Conservation (phyloP, 2,888 invertebrate species). For the Pomacea canaliculata region DNA sequence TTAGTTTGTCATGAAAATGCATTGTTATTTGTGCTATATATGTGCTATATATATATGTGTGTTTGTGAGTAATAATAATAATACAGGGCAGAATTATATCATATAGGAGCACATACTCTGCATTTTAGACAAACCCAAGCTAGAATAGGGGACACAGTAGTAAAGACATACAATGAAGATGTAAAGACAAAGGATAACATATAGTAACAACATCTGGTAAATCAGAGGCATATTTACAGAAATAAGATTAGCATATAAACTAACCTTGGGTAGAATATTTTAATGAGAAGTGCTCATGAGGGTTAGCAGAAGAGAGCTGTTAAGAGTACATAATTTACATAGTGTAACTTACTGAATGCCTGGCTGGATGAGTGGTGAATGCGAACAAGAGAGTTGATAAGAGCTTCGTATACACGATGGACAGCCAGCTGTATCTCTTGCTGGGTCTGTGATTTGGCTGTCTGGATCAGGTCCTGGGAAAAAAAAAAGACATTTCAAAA, state of each 20-base stretch:
- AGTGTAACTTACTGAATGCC: constrained; percentile 12
- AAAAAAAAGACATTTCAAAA: constrained; percentile 14
- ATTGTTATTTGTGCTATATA: neutral
- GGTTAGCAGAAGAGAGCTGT: no score
- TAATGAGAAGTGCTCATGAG: no score
- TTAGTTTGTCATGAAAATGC: neutral
- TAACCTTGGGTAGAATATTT: no score
- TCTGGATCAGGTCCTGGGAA: constrained; percentile 73
- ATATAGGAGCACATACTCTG: no score
- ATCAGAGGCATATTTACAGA: no score
- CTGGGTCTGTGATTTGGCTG: constrained; percentile 72
- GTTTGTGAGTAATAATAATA: neutral
- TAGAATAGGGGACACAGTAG: no score
- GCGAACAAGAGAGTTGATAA: constrained; percentile 72
- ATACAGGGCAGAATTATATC: neutral
- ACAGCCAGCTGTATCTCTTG: constrained; percentile 73
- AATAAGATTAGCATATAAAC: no score
- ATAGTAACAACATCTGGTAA: no score
- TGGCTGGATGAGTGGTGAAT: constrained; percentile 40
- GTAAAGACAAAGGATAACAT: neutral
- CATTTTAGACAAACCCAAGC: no score
- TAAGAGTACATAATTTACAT: no score
- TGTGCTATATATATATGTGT: neutral
- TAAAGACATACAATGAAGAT: neutral
- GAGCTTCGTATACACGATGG: constrained; percentile 73